A percentile compares a stretch with the other conserved stretches of the same genome.
Evolutionary conservation across 2,113 vertebrate species (phyloP).

Genomic region (Nestor notabilis): DNA sequence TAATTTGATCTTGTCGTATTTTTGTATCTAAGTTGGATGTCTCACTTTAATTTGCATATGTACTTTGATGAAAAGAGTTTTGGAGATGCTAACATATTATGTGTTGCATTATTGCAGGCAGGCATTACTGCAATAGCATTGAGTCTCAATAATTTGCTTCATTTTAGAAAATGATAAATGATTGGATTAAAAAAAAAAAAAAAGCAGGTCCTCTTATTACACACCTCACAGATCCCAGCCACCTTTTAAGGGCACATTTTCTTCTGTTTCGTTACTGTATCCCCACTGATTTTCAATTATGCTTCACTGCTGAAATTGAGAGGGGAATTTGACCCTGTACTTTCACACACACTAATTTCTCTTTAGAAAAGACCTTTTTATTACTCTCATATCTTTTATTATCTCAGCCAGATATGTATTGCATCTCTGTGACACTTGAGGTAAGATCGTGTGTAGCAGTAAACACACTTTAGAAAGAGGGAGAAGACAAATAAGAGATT

Average conservation of each 20-base stretch:
- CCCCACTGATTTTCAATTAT: background rate
- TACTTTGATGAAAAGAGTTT: background rate
- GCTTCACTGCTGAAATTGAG: background rate
- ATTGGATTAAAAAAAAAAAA: background rate
- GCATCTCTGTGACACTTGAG: background rate
- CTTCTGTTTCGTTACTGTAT: background rate
- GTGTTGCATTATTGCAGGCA: background rate
- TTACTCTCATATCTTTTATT: background rate
- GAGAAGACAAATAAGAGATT: slow-evolving; percentile 7
- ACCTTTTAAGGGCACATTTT: background rate
- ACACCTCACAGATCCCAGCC: rapidly evolving
- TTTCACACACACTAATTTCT: background rate
- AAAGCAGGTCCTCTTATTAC: background rate
- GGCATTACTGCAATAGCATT: background rate
- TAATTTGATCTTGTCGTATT: background rate
- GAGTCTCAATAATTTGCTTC: background rate
- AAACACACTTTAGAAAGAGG: background rate
- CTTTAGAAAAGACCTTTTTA: background rate
- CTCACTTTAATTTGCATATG: background rate
- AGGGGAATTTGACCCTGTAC: background rate
- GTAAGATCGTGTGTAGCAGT: background rate
- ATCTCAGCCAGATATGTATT: background rate
- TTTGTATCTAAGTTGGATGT: background rate
- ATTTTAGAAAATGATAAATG: background rate
- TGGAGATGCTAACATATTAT: background rate